Evolutionary conservation across 1,140 invertebrate genomes (phyloP), one percentile per base, ranked within the genome.

Genomic region (Danaus plexippus): DNA sequence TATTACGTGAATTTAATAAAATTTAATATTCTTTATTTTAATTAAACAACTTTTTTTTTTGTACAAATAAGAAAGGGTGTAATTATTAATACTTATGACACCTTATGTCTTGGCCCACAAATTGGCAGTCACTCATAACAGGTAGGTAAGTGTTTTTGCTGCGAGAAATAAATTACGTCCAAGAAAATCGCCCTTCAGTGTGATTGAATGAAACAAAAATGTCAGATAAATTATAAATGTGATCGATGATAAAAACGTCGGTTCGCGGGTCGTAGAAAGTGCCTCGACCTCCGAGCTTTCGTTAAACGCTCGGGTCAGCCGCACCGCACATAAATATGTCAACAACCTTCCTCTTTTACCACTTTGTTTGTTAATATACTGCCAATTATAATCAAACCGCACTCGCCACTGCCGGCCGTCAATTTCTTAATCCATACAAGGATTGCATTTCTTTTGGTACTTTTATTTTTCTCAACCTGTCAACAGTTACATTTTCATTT

Each of bases 351-450:
- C 75, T 75, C 73, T 67, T 71, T 67, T 73, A 71, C 70, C 71
- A 83, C 76, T 84, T 75, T 76, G 77, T 82, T 83, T 80, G 75
- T 83, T 79, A 83, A 85, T 77, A 85, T 86, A 82, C 77, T 83
- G 83, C 83, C 83, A 86, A 86, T 86, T 85, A 86, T 81, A 83
- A 86, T 84, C 81, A 87, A 83, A 82, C 65, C 63, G 69, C 66
- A 73, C 69, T 80, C 63, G 71, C 74, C 66, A 70, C 69, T 75
- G 69, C 70, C 72, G 65, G 54, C 62, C 62, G 67, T 70, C 77
- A 74, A 80, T 81, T 84, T 84, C 77, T 80, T 84, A 80, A 84
- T 78, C 72, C 71, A 57, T 66, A 66, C 48, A 62, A 51, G 64
- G 64, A 57, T 57, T 47, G 60, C 66, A 69, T 65, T 64, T 66